Percentiles rank a stretch among this genome's conserved stretches.
Conservation (phyloP, 2,113 vertebrate species). For the Daubentonia madagascariensis region DNA sequence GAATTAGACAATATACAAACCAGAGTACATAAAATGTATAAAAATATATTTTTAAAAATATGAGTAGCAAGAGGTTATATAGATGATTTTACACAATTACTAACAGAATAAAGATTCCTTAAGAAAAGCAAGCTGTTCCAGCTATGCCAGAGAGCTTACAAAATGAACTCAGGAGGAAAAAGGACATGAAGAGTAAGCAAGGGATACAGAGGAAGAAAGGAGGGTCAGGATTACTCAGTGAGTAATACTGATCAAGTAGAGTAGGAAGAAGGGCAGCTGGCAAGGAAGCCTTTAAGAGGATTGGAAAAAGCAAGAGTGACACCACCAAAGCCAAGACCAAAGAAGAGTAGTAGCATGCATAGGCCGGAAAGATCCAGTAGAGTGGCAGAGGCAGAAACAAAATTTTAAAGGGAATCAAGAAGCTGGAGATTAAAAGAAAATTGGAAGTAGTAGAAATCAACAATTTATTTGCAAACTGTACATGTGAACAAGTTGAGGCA, state of each 20-base stretch:
- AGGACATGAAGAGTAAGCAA: not conserved
- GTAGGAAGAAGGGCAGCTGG: not conserved
- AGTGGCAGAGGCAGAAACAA: not conserved
- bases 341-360: not conserved
- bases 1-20: not conserved
- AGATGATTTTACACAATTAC: slow-evolving; percentile 18
- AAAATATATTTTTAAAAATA: not conserved
- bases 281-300: not conserved
- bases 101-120: slow-evolving; percentile 48
- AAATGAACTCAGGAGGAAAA: slow-evolving; percentile 29
- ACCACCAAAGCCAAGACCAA: not conserved
- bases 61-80: not conserved
- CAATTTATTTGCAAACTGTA: not conserved
- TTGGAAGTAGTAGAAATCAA: slow-evolving; percentile 11
- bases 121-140: slow-evolving; percentile 47
- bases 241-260: not conserved
- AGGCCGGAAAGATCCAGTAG: not conserved
- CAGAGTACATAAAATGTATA: not conserved
- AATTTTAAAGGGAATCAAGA: slow-evolving; percentile 37
- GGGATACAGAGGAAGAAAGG: not conserved
- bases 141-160: not conserved
- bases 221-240: not conserved
- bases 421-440: slow-evolving; percentile 30
- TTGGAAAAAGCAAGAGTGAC: not conserved
- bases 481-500: not conserved